These are phyloP conservation scores for Gonatopus flavifemur DNA, from an alignment of 1,140 invertebrate species.

Conservation along the genomic window DNA sequence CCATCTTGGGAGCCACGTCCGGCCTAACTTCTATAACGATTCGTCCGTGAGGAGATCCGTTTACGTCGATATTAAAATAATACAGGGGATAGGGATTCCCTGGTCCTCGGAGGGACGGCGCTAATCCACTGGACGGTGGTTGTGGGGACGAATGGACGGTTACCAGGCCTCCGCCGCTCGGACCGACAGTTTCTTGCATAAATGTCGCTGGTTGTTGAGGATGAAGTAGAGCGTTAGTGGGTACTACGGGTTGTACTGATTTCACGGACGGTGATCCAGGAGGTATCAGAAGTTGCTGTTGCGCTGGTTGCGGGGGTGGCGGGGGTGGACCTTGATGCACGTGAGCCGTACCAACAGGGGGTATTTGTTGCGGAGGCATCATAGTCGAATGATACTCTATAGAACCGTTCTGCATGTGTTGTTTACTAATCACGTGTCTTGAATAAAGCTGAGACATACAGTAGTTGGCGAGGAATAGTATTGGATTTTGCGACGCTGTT, in stretches of 20 bases:
- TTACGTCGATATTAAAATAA: slow-evolving; percentile 77
- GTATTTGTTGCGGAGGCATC: slow-evolving; percentile 40
- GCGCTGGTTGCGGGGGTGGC: slow-evolving; percentile 35
- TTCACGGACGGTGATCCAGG: slow-evolving; percentile 52
- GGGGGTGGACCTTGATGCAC: slow-evolving; percentile 38
- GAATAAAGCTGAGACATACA: slow-evolving; percentile 74
- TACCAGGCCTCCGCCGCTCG: slow-evolving; percentile 49
- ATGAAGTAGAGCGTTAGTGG: slow-evolving; percentile 50
- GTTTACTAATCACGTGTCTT: slow-evolving; percentile 65
- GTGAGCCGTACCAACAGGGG: slow-evolving; percentile 41
- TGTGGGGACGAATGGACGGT: slow-evolving; percentile 54
- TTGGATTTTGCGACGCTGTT: slow-evolving; percentile 61
- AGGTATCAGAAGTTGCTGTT: slow-evolving; percentile 48
- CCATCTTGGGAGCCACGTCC: slow-evolving; percentile 86
- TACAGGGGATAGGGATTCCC: slow-evolving; percentile 69
- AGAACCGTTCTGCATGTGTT: slow-evolving; percentile 60
- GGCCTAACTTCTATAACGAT: slow-evolving; percentile 82
- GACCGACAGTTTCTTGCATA: slow-evolving; percentile 37
- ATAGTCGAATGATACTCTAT: slow-evolving; percentile 58
- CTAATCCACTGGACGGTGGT: slow-evolving; percentile 46
- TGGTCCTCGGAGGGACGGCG: slow-evolving; percentile 35
- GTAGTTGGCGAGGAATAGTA: slow-evolving; percentile 73
- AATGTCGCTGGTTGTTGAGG: slow-evolving; percentile 49
- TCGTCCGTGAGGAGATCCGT: slow-evolving; percentile 69
- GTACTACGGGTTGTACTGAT: slow-evolving; percentile 36